phyloP scores from a whole-genome alignment of 2,888 invertebrate genomes.

The Ypsolopha scabrella region DNA sequence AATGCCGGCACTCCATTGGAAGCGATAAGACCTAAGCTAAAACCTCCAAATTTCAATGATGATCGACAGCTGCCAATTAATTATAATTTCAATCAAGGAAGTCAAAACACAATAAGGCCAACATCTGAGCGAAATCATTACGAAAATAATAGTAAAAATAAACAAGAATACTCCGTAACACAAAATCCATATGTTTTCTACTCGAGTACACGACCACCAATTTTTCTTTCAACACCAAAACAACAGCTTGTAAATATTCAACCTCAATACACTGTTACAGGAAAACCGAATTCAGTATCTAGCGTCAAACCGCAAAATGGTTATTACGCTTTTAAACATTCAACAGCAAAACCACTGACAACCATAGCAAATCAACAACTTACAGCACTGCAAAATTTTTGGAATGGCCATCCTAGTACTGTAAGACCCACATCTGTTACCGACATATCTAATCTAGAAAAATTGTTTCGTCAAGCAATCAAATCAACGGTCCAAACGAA shows the following conservation, averaged over 20 bases:
- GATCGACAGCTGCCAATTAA: constrained; percentile 54
- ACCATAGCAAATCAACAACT: constrained; percentile 47
- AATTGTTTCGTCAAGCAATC: constrained; percentile 34
- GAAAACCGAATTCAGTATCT: constrained; percentile 29
- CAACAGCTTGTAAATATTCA: constrained; percentile 29
- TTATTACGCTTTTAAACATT: constrained; percentile 24
- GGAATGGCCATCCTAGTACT: constrained; percentile 28
- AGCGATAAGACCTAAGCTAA: constrained; percentile 35
- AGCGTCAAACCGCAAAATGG: constrained; percentile 10
- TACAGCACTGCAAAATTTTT: constrained; percentile 42
- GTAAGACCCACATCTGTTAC: constrained; percentile 29
- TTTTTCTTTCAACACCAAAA: constrained; percentile 35
- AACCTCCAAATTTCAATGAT: constrained; percentile 58
- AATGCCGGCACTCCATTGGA: constrained; percentile 23
- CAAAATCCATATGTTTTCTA: constrained; percentile 37
- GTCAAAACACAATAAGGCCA: constrained; percentile 20
- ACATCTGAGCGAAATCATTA: constrained; percentile 19
- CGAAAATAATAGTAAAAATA: constrained; percentile 24
- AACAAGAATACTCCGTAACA: constrained; percentile 28
- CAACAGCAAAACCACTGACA: constrained; percentile 43
- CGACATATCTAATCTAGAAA: constrained; percentile 30
- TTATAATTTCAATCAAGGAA: constrained; percentile 42
- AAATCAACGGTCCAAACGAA: constrained; percentile 24
- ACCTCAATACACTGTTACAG: constrained; percentile 26
- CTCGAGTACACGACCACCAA: constrained; percentile 33